Evolutionary conservation across 2,797 vertebrate species (phyloP).

Genomic region (Falco rusticolus): DNA sequence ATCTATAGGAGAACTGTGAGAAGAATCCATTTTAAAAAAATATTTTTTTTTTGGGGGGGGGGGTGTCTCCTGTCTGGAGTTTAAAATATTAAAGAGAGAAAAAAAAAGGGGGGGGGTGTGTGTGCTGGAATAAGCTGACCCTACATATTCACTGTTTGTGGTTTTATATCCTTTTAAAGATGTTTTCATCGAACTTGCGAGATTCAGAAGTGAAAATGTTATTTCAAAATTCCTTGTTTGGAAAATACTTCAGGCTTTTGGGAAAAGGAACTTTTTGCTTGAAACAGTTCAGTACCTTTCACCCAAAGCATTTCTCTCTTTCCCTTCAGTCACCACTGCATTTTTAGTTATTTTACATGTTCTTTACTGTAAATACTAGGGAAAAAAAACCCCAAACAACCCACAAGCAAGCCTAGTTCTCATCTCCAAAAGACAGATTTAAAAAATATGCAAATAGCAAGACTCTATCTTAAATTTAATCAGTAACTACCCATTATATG

Average conservation of each 20-base stretch:
- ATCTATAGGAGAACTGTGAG: not conserved
- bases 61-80: not conserved
- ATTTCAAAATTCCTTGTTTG: not conserved
- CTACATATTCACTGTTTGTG: not conserved
- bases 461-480: not conserved
- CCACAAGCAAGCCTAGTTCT: not conserved
- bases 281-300: not conserved
- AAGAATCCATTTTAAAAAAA: not conserved
- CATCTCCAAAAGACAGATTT: not conserved
- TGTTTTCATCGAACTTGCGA: not conserved
- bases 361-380: not conserved
- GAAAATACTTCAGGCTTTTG: not conserved
- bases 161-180: not conserved
- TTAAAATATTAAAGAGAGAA: not conserved
- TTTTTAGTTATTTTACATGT: constrained; percentile 1
- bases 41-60: not conserved
- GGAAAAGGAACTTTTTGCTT: not conserved
- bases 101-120: not conserved
- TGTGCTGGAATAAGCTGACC: not conserved
- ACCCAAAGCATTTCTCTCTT: not conserved
- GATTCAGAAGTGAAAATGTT: not conserved
- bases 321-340: not conserved
- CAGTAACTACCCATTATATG: not conserved
- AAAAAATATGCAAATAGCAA: not conserved
- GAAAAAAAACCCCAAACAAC: not conserved